Evolutionary conservation across 2,113 vertebrate species (phyloP).

Genomic region (Sphyrna mokarran): DNA sequence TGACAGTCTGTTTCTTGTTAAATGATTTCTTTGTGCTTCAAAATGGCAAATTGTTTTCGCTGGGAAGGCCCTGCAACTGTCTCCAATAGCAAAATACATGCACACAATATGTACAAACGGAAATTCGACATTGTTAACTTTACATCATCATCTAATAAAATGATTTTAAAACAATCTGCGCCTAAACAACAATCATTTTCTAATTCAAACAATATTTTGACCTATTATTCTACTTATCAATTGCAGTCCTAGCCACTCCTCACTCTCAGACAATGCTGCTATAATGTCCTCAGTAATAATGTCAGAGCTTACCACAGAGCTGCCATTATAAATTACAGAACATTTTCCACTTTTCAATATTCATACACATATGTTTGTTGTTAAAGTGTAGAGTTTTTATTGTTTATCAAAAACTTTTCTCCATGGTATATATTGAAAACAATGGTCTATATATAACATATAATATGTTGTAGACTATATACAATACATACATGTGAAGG

Average conservation of each 20-base stretch:
- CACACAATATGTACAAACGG: neutral
- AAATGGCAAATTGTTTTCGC: neutral
- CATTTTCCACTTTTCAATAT: no score
- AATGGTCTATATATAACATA: neutral
- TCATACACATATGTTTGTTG: neutral
- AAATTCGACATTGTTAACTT: neutral
- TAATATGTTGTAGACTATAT: no score
- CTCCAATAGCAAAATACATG: neutral
- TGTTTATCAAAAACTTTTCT: neutral
- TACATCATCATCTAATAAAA: neutral
- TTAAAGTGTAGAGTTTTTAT: neutral
- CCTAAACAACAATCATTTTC: neutral
- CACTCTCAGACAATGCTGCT: neutral
- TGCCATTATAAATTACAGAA: neutral
- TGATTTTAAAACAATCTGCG: neutral
- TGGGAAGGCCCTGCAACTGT: neutral
- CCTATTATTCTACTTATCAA: neutral
- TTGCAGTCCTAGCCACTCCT: neutral
- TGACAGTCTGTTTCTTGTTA: neutral
- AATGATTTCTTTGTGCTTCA: neutral
- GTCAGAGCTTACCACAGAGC: no score
- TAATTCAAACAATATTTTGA: neutral
- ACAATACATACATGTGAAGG: no score
- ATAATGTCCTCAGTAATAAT: neutral
- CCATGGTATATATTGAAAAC: neutral